Percentiles rank a stretch among this genome's conserved stretches.
These are phyloP conservation scores for Bombus consobrinus DNA, from an alignment of 1,140 invertebrate species.

Conservation along the genomic window DNA sequence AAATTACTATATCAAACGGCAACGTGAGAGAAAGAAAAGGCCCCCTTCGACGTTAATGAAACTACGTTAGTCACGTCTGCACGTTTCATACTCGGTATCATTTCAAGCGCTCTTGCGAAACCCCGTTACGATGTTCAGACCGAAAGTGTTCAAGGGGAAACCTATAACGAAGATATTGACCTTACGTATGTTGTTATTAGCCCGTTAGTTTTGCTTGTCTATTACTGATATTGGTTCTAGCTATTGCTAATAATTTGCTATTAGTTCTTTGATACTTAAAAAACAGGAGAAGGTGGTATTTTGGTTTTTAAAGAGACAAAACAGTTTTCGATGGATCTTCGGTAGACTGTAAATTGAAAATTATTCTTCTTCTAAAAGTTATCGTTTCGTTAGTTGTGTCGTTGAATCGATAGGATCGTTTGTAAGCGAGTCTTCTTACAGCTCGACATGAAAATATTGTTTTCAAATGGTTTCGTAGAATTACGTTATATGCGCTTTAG, in stretches of 20 bases:
- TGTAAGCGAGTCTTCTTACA: no score
- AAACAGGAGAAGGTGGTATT: no score
- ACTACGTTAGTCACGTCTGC: conserved; percentile 66
- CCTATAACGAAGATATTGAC: background rate
- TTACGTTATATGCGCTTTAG: no score
- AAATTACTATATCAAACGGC: conserved; percentile 66
- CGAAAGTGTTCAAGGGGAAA: background rate
- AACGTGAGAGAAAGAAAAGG: conserved; percentile 66
- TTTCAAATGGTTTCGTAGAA: no score
- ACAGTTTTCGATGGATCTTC: no score
- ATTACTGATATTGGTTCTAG: no score
- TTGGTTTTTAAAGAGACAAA: background rate
- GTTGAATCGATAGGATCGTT: background rate
- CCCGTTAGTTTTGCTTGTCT: no score
- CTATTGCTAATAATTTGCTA: no score
- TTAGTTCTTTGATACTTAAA: background rate
- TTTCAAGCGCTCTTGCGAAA: conserved; percentile 52
- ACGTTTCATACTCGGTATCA: conserved; percentile 59
- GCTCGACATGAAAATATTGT: no score
- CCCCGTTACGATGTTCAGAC: conserved; percentile 31
- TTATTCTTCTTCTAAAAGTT: background rate
- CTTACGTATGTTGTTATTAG: background rate
- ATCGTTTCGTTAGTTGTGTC: background rate
- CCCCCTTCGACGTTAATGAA: conserved; percentile 59
- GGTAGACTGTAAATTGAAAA: background rate